Evolutionary conservation across 2,888 invertebrate genomes (phyloP).

Genomic region (Capitulum mitella): DNA sequence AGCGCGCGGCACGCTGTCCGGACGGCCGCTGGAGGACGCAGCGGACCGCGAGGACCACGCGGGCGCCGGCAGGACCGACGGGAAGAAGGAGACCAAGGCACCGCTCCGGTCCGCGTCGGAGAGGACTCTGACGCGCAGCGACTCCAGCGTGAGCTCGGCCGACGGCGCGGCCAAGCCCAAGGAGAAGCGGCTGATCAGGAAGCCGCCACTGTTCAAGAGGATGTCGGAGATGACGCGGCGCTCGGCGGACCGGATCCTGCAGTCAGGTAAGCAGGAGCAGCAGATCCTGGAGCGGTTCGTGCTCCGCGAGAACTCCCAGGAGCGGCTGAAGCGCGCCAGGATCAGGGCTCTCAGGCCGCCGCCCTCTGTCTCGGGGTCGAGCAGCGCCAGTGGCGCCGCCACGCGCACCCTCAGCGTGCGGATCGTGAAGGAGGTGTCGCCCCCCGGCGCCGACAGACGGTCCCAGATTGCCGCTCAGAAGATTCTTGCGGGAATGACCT

Average conservation of each 20-base stretch:
- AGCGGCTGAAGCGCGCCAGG: not conserved
- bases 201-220: conserved; percentile 40
- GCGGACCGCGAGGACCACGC: not conserved
- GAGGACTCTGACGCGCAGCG: conserved; percentile 27
- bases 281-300: not conserved
- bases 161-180: conserved; percentile 38
- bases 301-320: not conserved
- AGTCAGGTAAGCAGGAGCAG: conserved; percentile 1
- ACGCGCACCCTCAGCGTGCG: not conserved
- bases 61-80: not conserved
- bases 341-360: not conserved
- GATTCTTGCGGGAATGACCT: not conserved
- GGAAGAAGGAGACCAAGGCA: not conserved
- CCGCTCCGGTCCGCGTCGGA: not conserved
- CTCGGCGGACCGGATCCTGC: not conserved
- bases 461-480: not conserved
- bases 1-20: too few relatives aligned
- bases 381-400: not conserved
- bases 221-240: not conserved
- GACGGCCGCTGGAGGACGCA: not conserved
- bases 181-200: conserved; percentile 43
- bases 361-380: not conserved
- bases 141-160: conserved; percentile 29
- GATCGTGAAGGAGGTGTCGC: not conserved
- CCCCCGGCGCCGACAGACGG: not conserved